Evolutionary conservation across 2,113 vertebrate genomes (phyloP), one percentile per base, ranked within the genome.

Genomic region (Ariopsis seemanni): DNA sequence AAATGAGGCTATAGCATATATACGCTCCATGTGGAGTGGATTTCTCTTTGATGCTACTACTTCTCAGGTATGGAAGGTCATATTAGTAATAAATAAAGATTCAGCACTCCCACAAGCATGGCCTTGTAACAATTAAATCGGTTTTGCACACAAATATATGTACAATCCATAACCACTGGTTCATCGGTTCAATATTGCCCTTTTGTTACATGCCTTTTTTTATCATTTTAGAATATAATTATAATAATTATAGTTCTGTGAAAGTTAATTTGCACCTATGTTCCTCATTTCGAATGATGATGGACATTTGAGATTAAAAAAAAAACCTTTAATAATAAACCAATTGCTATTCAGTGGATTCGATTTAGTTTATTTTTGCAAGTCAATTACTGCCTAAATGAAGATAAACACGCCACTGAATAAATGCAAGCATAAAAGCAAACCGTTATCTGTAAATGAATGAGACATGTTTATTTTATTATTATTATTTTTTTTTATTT

Each of bases 1-100:
- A 85, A 74, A 85, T 75, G 17, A 85, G 20, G 18, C 30, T 60
- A 75, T 48, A 12, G 10, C 14, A 60, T 48, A 85, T 57, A 81
- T 42, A 58, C 50, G 1, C 55, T 17, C 18, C 65, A 55, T 69
- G 60, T 27, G 22, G n/a, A 53, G 60, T 27, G 22, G n/a, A 53
- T 52, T 57, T 60, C 71, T 14, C 53, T 60, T 75, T n/a, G 4
- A 30, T 69, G 7, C 63, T 4, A 53, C 48, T 69, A 55, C 50
- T 71, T 30, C 22, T 42, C 55, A 8, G 7, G 17, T 27, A 79
- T 5, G 4, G 57, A 81, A 22, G 79, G 57, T 81, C 79, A 42
- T 81, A 60, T 34, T 34, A 60, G 27, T 58, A 80, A 82, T 63
- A 48, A 42, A 42, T 42, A 42, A 42, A 25, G 30, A 12, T 14